phyloP scores from a whole-genome alignment of 2,888 invertebrate genomes.

The Brenthis daphne region DNA sequence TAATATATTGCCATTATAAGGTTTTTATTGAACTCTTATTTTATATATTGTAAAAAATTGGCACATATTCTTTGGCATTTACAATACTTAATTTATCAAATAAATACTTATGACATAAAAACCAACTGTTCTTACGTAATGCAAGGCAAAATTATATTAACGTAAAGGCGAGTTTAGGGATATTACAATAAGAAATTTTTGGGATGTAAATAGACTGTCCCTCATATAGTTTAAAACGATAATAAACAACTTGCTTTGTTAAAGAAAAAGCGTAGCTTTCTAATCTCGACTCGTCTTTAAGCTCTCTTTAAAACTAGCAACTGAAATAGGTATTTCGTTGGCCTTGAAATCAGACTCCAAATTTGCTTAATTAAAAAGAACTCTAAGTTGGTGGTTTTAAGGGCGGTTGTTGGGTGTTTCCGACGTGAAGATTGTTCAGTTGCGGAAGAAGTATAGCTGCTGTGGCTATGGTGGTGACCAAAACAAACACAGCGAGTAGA shows the following conservation, averaged over 20 bases:
- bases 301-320: constrained; percentile 12
- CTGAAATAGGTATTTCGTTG: constrained; percentile 26
- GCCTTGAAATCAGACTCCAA: constrained; percentile 19
- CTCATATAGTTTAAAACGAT: background rate
- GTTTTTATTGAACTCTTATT: background rate
- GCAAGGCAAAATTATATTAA: too few relatives aligned
- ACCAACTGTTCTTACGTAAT: background rate
- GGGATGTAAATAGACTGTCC: background rate
- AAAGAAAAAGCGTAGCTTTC: constrained; percentile 7
- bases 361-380: constrained; percentile 14
- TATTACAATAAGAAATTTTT: background rate
- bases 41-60: background rate
- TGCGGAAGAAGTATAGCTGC: constrained; percentile 88
- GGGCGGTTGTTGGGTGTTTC: constrained; percentile 60
- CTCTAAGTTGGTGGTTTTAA: constrained; percentile 70
- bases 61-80: constrained; percentile 10
- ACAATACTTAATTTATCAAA: background rate
- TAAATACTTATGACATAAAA: background rate
- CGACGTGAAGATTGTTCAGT: constrained; percentile 80
- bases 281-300: constrained; percentile 13
- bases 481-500: constrained; percentile 88
- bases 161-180: background rate
- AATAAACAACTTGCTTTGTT: constrained; percentile 8
- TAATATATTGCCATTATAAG: background rate
- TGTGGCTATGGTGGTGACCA: constrained; percentile 89